phyloP scores from a whole-genome alignment of 2,113 vertebrate genomes.

The Eulemur macaco region DNA sequence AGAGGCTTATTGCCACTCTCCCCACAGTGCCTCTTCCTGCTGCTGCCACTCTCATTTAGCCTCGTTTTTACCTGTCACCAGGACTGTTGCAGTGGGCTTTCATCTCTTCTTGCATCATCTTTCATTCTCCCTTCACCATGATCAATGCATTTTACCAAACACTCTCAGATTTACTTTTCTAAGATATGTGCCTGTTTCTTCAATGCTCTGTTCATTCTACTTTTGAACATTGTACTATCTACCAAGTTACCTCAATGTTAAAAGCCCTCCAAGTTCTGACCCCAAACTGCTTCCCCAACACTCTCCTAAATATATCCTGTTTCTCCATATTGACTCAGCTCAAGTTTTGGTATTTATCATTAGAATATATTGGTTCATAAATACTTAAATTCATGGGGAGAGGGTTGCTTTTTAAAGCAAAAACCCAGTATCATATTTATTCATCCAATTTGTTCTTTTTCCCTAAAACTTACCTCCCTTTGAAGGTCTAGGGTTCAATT shows the following conservation, averaged over 20 bases:
- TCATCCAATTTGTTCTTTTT: background rate
- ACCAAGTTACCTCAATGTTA: background rate
- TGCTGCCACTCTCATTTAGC: no score
- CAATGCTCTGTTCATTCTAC: background rate
- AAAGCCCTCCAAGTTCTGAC: background rate
- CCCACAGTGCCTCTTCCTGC: background rate
- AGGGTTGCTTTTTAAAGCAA: background rate
- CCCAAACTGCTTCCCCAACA: background rate
- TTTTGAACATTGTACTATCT: background rate
- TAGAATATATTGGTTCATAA: background rate
- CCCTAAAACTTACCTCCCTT: background rate
- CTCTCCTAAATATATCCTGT: background rate
- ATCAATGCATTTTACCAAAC: background rate
- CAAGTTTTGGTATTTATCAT: background rate
- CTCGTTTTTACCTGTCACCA: background rate
- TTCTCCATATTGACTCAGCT: background rate
- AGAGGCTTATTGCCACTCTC: background rate
- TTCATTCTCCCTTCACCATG: no score
- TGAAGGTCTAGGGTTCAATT: background rate
- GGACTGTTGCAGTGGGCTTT: background rate
- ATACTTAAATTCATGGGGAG: background rate
- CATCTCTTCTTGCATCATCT: background rate
- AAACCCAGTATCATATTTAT: background rate
- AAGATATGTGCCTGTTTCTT: background rate
- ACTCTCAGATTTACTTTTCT: no score